phyloP scores from a whole-genome alignment of 2,113 vertebrate species.

The Crotalus helleri region DNA sequence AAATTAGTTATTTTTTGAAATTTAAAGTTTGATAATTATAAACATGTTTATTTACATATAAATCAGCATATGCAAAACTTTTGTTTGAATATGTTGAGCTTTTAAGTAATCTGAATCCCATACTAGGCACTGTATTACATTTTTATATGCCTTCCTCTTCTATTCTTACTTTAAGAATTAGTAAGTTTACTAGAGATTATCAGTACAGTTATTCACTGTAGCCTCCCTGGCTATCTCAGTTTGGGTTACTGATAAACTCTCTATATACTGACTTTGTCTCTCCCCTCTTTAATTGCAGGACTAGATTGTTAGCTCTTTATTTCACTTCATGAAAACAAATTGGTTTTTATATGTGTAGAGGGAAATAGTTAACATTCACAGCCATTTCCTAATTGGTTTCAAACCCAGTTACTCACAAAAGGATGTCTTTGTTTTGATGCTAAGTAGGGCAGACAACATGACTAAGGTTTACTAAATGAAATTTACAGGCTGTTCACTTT shows the following conservation, averaged over 20 bases:
- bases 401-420: conserved; percentile 25
- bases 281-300: not conserved
- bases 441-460: conserved; percentile 15
- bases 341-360: not conserved
- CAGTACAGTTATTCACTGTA: not conserved
- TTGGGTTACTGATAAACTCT: not conserved
- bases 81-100: not conserved
- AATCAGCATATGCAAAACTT: not conserved
- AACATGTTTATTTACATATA: not conserved
- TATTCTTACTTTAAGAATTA: not conserved
- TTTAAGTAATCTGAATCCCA: not conserved
- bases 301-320: not conserved
- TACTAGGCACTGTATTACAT: not conserved
- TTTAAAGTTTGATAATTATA: not conserved
- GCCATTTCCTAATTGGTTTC: conserved; percentile 23
- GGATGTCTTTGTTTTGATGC: conserved; percentile 23
- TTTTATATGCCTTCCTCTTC: not conserved
- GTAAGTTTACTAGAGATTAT: not conserved
- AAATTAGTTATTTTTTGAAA: not conserved
- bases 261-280: not conserved
- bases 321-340: not conserved
- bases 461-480: conserved; percentile 12
- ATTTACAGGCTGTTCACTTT: conserved; percentile 25
- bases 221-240: not conserved
- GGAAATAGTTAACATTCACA: conserved; percentile 19